Evolutionary conservation across 2,113 vertebrate genomes (phyloP).

Genomic region (Capreolus pygargus): DNA sequence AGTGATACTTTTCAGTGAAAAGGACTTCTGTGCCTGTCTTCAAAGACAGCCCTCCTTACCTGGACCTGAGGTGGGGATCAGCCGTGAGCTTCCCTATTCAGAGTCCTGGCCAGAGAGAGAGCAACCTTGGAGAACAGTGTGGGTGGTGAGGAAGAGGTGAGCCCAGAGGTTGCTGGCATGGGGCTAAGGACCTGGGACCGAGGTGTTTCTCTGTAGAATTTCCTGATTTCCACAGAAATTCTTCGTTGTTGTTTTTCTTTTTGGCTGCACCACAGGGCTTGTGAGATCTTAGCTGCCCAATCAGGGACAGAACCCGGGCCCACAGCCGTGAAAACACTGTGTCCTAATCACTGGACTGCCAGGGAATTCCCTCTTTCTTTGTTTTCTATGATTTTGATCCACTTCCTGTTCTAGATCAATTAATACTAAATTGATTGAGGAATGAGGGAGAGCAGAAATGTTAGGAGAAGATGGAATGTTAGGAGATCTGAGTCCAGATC

Average conservation of each 20-base stretch:
- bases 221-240: background rate
- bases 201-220: background rate
- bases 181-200: too few relatives aligned
- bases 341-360: background rate
- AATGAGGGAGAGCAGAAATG: background rate
- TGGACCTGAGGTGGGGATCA: background rate
- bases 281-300: background rate
- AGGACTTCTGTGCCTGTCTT: background rate
- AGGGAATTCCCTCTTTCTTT: background rate
- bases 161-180: background rate
- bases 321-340: background rate
- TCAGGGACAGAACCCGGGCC: background rate
- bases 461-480: background rate
- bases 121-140: too few relatives aligned
- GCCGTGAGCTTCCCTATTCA: background rate
- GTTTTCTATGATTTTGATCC: background rate
- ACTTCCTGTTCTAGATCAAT: background rate
- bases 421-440: background rate
- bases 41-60: background rate
- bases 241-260: background rate
- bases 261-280: background rate
- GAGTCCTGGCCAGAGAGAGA: background rate
- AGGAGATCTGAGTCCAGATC: background rate
- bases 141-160: background rate
- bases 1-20: background rate